Conservation (phyloP, 2,113 vertebrate species). For the Oncorhynchus clarkii region DNA sequence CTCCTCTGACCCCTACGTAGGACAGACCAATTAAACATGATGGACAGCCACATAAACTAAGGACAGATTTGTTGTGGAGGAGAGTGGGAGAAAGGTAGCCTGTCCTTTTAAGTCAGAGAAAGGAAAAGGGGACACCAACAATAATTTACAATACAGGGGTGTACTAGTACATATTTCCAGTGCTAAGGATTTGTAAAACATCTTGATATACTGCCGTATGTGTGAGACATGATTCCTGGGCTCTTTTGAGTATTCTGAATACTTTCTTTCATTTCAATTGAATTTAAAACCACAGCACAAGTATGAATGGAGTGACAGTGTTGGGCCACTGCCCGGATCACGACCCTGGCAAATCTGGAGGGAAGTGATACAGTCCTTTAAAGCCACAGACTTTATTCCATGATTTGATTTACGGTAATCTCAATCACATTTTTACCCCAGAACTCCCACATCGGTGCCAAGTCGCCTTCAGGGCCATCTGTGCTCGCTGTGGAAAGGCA, state of each 20-base stretch:
- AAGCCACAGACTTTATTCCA: slow-evolving; percentile 48
- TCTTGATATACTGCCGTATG: not conserved
- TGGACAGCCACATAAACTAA: slow-evolving; percentile 60
- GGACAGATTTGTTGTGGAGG: slow-evolving; percentile 44
- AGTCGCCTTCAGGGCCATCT: slow-evolving; percentile 49
- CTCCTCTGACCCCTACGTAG: slow-evolving; percentile 56
- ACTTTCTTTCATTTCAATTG: slow-evolving; percentile 34
- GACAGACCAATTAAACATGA: slow-evolving; percentile 70
- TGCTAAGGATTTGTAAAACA: not conserved
- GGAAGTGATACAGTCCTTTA: slow-evolving; percentile 55
- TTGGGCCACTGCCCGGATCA: slow-evolving; percentile 28
- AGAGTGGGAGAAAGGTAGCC: not conserved
- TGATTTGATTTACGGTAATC: slow-evolving; percentile 61
- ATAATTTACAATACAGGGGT: too few species aligned
- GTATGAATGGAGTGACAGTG: slow-evolving; percentile 49
- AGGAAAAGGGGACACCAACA: not conserved
- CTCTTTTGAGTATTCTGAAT: not conserved
- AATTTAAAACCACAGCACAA: slow-evolving; percentile 43
- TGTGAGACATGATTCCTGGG: not conserved
- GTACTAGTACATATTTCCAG: not conserved
- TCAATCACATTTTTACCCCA: slow-evolving; percentile 47
- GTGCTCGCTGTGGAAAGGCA: slow-evolving; percentile 41
- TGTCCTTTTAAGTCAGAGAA: too few species aligned
- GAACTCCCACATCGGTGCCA: slow-evolving; percentile 43
- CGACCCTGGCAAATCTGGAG: slow-evolving; percentile 39